Percentiles rank a stretch among this genome's conserved stretches.
phyloP scores from a whole-genome alignment of 2,113 vertebrate species.

The Carlito syrichta region DNA sequence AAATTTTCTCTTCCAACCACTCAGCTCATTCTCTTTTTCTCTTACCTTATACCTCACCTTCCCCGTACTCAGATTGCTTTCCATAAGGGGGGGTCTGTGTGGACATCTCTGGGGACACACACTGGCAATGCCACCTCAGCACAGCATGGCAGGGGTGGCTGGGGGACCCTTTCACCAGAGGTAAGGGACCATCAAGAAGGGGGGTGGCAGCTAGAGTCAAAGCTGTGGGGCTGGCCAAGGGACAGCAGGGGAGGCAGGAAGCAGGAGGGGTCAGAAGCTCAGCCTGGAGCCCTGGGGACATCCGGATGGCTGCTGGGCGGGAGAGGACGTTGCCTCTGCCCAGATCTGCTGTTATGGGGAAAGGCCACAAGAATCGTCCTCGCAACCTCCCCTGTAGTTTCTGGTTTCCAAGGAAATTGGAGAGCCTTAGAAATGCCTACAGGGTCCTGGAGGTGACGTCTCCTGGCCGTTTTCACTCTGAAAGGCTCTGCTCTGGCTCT shows the following conservation, averaged over 20 bases:
- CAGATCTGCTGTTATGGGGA: background rate
- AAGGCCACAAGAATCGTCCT: background rate
- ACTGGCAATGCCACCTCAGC: background rate
- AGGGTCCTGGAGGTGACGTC: background rate
- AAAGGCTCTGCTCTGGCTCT: background rate
- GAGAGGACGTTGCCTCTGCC: background rate
- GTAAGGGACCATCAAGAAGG: no score
- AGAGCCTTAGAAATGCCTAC: background rate
- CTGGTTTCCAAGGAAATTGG: background rate
- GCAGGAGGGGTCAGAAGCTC: background rate
- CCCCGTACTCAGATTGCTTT: no score
- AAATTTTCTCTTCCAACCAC: no score
- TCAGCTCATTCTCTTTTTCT: no score
- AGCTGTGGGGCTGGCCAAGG: no score
- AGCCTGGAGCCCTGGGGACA: background rate
- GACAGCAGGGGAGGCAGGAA: fast-evolving
- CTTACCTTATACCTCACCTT: no score
- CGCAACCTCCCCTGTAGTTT: background rate
- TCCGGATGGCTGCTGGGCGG: no score
- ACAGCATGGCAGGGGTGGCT: fast-evolving
- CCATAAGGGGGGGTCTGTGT: background rate
- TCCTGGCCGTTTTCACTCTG: background rate
- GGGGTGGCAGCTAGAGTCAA: background rate
- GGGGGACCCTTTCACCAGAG: no score
- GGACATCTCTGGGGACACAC: background rate